Evolutionary conservation across 2,888 invertebrate genomes (phyloP).

Genomic region (Anthrax anthrax): DNA sequence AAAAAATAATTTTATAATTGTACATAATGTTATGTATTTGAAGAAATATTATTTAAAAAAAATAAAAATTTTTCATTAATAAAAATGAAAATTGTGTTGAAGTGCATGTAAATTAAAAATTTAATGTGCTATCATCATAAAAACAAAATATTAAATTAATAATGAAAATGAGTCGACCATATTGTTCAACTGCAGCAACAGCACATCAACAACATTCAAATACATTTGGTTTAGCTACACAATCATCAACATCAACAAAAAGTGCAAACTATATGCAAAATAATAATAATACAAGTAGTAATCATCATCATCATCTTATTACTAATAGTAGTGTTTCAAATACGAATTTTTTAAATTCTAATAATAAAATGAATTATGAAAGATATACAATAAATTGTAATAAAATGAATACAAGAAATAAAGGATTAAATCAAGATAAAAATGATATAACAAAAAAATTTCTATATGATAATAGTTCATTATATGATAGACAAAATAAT

Average conservation of each 20-base stretch:
- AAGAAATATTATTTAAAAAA: no score
- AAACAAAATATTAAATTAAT: neutral
- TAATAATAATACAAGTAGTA: neutral
- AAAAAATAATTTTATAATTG: no score
- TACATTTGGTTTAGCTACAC: neutral
- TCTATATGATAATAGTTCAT: no score
- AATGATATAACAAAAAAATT: no score
- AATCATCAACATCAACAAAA: neutral
- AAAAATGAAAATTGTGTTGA: no score
- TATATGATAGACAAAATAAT: no score
- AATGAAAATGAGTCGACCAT: slow-evolving; percentile 11
- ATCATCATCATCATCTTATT: neutral
- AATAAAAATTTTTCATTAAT: no score
- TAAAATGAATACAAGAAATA: neutral
- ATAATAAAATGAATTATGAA: no score
- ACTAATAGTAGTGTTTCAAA: neutral
- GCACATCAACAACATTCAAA: neutral
- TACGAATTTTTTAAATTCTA: no score
- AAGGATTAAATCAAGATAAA: neutral
- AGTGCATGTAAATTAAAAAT: no score
- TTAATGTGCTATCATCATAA: no score
- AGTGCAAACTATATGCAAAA: neutral
- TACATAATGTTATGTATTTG: no score
- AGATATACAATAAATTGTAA: neutral
- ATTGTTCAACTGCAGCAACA: slow-evolving; percentile 4